Percentiles rank a stretch among this genome's conserved stretches.
phyloP scores from a whole-genome alignment of 1,140 invertebrate genomes.

The Paracyclopina nana region DNA sequence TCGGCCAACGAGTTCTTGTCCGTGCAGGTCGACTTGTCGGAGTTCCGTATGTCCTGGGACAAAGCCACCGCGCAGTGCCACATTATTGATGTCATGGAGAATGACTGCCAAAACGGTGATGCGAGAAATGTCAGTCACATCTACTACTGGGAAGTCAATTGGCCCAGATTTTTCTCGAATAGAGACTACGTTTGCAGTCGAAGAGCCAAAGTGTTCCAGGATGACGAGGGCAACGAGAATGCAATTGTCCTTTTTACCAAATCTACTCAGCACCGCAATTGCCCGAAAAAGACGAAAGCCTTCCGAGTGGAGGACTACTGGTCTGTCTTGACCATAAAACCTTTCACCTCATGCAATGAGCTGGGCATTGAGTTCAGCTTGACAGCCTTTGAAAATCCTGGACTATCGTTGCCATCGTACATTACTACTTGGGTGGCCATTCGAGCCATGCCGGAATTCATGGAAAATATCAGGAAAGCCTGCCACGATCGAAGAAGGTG shows the following conservation, averaged over 20 bases:
- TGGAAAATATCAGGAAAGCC: slow-evolving; percentile 1
- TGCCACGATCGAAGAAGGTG: too few species aligned
- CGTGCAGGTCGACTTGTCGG: slow-evolving; percentile 9
- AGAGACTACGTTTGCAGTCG: slow-evolving; percentile 5
- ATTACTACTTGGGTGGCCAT: slow-evolving; percentile 14
- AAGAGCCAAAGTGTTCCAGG: background rate
- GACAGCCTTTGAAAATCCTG: slow-evolving; percentile 14
- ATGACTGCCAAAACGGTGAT: background rate
- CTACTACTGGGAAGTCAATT: slow-evolving; percentile 14
- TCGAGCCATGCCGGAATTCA: slow-evolving; percentile 8
- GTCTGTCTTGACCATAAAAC: slow-evolving; percentile 8
- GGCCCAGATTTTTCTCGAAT: slow-evolving; percentile 14
- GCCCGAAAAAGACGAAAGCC: background rate
- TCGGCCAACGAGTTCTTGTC: slow-evolving; percentile 4
- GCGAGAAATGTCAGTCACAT: background rate
- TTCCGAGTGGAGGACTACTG: slow-evolving; percentile 8
- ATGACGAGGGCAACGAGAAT: too few species aligned
- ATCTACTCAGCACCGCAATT: background rate
- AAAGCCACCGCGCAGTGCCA: slow-evolving; percentile 3
- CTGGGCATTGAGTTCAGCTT: slow-evolving; percentile 7
- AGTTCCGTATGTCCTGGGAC: slow-evolving; percentile 8
- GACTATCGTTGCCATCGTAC: background rate
- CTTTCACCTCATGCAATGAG: background rate
- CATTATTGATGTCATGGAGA: too few species aligned
- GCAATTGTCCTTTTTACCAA: background rate